These are phyloP conservation scores for Canis aureus DNA, from an alignment of 2,113 vertebrate species.

Conservation along the genomic window DNA sequence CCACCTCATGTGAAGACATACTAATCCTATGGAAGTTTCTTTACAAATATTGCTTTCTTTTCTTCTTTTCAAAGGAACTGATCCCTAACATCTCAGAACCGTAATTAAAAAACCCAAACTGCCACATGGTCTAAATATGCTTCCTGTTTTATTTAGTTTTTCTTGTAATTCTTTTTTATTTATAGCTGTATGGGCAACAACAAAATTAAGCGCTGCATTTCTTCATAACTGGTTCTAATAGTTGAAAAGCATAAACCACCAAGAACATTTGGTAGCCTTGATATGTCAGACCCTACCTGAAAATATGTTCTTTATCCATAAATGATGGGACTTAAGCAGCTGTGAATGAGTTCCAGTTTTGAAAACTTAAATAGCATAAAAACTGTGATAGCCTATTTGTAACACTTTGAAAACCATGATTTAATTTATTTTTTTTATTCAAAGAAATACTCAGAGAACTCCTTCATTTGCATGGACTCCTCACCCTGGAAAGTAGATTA, in stretches of 20 bases:
- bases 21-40: neutral
- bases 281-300: neutral
- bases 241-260: neutral
- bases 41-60: neutral
- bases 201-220: neutral
- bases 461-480: neutral
- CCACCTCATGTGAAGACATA: neutral
- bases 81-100: neutral
- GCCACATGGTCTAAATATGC: neutral
- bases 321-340: neutral
- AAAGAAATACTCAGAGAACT: neutral
- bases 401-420: neutral
- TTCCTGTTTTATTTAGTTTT: neutral
- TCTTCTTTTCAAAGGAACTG: neutral
- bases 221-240: neutral
- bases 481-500: neutral
- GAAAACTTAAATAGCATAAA: neutral
- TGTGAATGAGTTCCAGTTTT: neutral
- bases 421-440: neutral
- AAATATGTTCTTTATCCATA: neutral
- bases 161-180: neutral
- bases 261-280: neutral
- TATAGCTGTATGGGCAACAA: neutral
- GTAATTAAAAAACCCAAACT: neutral
- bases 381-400: neutral